Base-by-base conservation (phyloP, 2,797 vertebrate species). In the Rhinophrynus dorsalis region DNA sequence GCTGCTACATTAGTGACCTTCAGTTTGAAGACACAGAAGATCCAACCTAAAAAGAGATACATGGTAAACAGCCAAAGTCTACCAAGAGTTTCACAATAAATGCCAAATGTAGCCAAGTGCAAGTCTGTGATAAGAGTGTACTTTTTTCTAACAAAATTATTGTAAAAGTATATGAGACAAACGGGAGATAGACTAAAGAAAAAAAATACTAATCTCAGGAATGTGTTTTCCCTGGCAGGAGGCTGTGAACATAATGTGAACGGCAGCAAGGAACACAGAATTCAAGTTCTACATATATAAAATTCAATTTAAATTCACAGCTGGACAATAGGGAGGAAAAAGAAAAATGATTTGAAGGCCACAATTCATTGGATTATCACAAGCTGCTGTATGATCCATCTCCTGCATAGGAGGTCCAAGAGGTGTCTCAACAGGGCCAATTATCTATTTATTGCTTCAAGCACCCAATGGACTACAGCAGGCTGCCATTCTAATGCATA, bases 291-390 rank as follows among this genome's bases (percentile, higher is more conserved):
- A 72, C 54, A 65, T 57, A 63, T 57, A 57, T 63, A 57, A 71
- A 50, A 64, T 61, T 54, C 67, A 61, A 69, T 71, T 64, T 64
- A 71, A 64, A 64, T 61, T 65, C 68, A 72, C 52, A 72, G 52
- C 21, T 58, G 52, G 68, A 57, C 52, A 65, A 59, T 12, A 12
- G 27, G 15, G 20, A 35, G 30, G 50, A 20, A 38, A 12, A 35
- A 48, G 20, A 48, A 17, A 48, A 47, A 69, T 24, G 15, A 30
- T 17, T 48, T 51, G 32, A 37, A 48, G 32, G 44, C 26, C 20
- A 42, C 42, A 58, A 64, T 32, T 48, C 59, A 64, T 51, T n/a
- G 33, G 58, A 62, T 45, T 56, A 56, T 51, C 20, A 24, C 32
- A 20, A 32, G 13, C 21, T 38, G 12, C 17, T 40, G 30, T 45